phyloP scores from a whole-genome alignment of 2,888 invertebrate genomes.

The Leptura quadrifasciata region DNA sequence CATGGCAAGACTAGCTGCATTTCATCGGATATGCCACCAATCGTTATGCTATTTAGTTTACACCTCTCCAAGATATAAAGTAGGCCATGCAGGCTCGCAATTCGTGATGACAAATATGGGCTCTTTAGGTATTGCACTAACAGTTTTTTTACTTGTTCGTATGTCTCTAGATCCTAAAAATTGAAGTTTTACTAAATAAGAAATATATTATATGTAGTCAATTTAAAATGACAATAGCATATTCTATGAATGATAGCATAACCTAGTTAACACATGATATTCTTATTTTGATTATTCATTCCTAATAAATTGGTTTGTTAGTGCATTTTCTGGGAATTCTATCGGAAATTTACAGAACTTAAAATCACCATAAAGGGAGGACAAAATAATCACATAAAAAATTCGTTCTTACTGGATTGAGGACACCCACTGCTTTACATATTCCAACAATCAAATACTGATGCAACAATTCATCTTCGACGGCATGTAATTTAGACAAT shows the following conservation, averaged over 20 bases:
- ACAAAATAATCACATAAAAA: not conserved
- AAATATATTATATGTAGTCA: not conserved
- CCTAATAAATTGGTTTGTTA: not conserved
- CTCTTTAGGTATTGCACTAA: conserved; percentile 79
- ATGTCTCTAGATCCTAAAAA: conserved; percentile 76
- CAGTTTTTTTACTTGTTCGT: conserved; percentile 79
- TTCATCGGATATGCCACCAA: conserved; percentile 74
- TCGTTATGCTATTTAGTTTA: conserved; percentile 73
- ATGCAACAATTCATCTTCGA: conserved; percentile 86
- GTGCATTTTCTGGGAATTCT: too few species aligned
- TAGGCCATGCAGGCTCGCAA: conserved; percentile 80
- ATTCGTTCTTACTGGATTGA: conserved; percentile 75
- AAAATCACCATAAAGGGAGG: not conserved
- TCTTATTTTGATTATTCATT: not conserved
- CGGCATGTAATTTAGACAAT: conserved; percentile 79
- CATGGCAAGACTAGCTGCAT: conserved; percentile 75
- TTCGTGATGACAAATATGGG: conserved; percentile 78
- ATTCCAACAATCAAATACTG: conserved; percentile 82
- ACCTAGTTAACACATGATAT: not conserved
- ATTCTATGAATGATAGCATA: not conserved
- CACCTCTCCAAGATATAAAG: conserved; percentile 81
- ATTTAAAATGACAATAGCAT: not conserved
- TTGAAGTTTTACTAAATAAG: not conserved
- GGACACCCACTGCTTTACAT: conserved; percentile 82
- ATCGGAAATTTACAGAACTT: too few species aligned